Percentiles rank a stretch among this genome's conserved stretches.
Conservation (phyloP, 2,888 invertebrate species). For the Lycaena phlaeas region DNA sequence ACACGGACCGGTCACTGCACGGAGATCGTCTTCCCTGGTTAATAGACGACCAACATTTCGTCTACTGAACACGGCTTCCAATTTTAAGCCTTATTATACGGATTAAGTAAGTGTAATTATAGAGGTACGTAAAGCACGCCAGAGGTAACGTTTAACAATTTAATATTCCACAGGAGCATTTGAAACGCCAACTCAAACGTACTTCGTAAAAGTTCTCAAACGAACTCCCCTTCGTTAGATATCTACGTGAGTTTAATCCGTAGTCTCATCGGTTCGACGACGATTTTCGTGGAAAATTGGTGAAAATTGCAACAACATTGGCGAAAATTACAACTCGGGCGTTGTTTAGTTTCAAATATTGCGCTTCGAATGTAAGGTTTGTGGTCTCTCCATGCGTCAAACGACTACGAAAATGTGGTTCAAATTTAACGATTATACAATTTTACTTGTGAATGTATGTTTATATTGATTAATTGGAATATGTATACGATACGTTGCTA, state of each 20-base stretch:
- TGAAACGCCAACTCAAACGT: slow-evolving; percentile 66
- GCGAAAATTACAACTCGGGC: slow-evolving; percentile 63
- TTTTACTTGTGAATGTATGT: too few relatives aligned
- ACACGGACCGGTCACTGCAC: too few relatives aligned
- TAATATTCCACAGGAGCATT: slow-evolving; percentile 71
- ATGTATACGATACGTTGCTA: too few relatives aligned
- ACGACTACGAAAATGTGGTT: slow-evolving; percentile 18
- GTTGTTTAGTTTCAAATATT: slow-evolving; percentile 43
- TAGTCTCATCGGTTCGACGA: slow-evolving; percentile 38
- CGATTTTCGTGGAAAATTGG: slow-evolving; percentile 61
- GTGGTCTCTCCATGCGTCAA: slow-evolving; percentile 23
- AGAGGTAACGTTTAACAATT: slow-evolving; percentile 69
- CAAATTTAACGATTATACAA: neutral
- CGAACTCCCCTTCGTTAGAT: slow-evolving; percentile 68
- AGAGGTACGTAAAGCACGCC: slow-evolving; percentile 50
- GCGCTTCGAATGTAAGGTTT: slow-evolving; percentile 44
- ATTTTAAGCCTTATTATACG: too few relatives aligned
- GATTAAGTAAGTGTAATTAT: slow-evolving; percentile 61
- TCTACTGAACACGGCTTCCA: too few relatives aligned
- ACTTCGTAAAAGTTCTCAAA: slow-evolving; percentile 64
- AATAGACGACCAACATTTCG: too few relatives aligned
- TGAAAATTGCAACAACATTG: slow-evolving; percentile 68
- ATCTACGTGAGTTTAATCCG: slow-evolving; percentile 71
- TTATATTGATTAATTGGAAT: too few relatives aligned
- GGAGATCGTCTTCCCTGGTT: too few relatives aligned